Percentiles rank a stretch among this genome's conserved stretches.
phyloP scores from a whole-genome alignment of 2,113 vertebrate genomes.

The Melanerpes formicivorus region DNA sequence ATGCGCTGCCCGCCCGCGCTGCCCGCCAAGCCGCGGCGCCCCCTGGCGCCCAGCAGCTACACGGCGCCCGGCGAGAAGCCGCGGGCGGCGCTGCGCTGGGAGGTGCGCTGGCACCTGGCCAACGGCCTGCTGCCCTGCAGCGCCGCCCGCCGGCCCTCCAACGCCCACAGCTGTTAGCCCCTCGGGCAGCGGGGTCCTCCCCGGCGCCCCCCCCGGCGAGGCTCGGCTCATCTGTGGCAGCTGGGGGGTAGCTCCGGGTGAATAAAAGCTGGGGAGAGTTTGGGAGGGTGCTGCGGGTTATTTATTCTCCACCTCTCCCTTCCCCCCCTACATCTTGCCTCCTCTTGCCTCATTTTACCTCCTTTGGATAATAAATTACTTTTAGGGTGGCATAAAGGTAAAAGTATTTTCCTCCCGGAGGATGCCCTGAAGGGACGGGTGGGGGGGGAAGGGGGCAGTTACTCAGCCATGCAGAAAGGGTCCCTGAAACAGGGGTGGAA shows the following conservation, averaged over 20 bases:
- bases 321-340: neutral
- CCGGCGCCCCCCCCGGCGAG: accelerated
- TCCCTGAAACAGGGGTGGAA: neutral
- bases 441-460: neutral
- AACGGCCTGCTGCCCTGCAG: conserved; percentile 76
- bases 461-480: neutral
- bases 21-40: conserved; percentile 60
- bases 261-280: neutral
- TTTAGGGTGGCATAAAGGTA: neutral
- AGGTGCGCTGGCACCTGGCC: conserved; percentile 85
- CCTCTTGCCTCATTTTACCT: neutral
- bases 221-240: neutral
- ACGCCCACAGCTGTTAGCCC: neutral
- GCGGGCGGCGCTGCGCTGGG: conserved; percentile 84
- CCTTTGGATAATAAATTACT: neutral
- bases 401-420: neutral
- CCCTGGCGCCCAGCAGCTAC: conserved; percentile 81
- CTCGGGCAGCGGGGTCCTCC: neutral
- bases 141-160: neutral
- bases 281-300: neutral
- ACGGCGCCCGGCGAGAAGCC: conserved; percentile 89
- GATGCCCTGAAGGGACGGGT: neutral
- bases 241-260: accelerated
- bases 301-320: neutral
- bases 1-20: conserved; percentile 56